phyloP scores from a whole-genome alignment of 2,113 vertebrate species.

The cattle (Bos taurus) region DNA sequence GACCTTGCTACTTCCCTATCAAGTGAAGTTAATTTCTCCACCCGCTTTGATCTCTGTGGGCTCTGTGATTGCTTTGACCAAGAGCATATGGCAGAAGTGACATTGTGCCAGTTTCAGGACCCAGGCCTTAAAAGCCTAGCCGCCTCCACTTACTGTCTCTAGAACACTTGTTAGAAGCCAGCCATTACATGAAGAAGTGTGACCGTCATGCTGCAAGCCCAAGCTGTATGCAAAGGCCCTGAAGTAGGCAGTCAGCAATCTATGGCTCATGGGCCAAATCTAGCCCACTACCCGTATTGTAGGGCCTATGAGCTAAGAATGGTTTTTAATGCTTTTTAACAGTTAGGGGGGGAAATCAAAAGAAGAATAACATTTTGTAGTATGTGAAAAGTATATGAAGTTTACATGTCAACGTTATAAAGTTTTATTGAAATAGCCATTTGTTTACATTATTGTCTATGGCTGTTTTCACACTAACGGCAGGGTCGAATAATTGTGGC shows the following conservation, averaged over 20 bases:
- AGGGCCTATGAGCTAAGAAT: not conserved
- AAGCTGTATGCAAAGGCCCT: not conserved
- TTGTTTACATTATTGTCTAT: not conserved
- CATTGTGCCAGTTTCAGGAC: not conserved
- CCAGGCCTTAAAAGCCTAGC: not conserved
- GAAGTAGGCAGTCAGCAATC: not conserved
- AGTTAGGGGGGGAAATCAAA: not conserved
- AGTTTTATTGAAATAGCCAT: not conserved
- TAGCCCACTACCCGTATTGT: not conserved
- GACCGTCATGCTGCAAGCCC: not conserved
- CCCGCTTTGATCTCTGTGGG: not conserved
- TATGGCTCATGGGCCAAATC: rapidly evolving
- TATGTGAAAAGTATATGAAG: not conserved
- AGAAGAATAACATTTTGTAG: not conserved
- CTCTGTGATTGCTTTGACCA: not conserved
- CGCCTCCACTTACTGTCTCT: not conserved
- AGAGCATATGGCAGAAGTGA: not conserved
- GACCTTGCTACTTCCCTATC: not conserved
- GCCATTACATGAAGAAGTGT: not conserved
- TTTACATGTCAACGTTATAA: not conserved
- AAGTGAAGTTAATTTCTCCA: not conserved
- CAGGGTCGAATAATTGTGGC: not conserved
- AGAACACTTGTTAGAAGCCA: not conserved
- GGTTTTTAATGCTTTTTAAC: not conserved
- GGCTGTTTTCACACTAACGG: not conserved